These are phyloP conservation scores for Heliconius ethilla DNA, from an alignment of 2,888 invertebrate genomes.

Conservation along the genomic window DNA sequence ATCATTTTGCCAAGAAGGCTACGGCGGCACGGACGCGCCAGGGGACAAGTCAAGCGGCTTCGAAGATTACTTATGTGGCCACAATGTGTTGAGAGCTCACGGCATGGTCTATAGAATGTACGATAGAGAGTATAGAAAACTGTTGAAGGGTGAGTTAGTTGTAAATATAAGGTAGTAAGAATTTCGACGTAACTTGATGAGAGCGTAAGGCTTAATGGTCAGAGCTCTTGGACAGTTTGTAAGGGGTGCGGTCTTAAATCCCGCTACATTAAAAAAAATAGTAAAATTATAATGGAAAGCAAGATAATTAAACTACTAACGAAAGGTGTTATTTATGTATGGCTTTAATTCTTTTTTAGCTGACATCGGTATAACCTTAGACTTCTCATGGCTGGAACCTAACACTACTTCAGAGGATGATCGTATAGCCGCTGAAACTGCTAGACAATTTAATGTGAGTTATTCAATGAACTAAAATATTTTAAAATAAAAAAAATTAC, in stretches of 20 bases:
- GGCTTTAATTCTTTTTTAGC: constrained; percentile 49
- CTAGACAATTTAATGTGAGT: constrained; percentile 61
- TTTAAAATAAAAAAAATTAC: too few species aligned
- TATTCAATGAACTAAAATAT: background rate
- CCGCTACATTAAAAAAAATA: too few species aligned
- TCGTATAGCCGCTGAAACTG: constrained; percentile 72
- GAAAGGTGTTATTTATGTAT: background rate
- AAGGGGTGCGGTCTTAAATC: too few species aligned
- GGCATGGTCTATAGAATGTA: constrained; percentile 84
- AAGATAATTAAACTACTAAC: background rate
- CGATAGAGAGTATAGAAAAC: constrained; percentile 62
- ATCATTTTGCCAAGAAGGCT: constrained; percentile 73
- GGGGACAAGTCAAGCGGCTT: constrained; percentile 75
- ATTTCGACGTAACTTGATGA: background rate
- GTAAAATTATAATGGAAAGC: too few species aligned
- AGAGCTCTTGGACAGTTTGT: background rate
- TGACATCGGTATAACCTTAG: constrained; percentile 69
- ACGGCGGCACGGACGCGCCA: constrained; percentile 78
- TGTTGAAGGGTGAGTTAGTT: background rate
- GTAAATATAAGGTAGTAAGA: background rate
- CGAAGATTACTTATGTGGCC: constrained; percentile 83
- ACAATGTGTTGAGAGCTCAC: constrained; percentile 85
- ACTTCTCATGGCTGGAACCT: constrained; percentile 73
- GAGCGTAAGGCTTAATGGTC: background rate
- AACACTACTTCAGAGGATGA: constrained; percentile 66